phyloP scores from a whole-genome alignment of 2,888 invertebrate species.

The Acleris sparsana region DNA sequence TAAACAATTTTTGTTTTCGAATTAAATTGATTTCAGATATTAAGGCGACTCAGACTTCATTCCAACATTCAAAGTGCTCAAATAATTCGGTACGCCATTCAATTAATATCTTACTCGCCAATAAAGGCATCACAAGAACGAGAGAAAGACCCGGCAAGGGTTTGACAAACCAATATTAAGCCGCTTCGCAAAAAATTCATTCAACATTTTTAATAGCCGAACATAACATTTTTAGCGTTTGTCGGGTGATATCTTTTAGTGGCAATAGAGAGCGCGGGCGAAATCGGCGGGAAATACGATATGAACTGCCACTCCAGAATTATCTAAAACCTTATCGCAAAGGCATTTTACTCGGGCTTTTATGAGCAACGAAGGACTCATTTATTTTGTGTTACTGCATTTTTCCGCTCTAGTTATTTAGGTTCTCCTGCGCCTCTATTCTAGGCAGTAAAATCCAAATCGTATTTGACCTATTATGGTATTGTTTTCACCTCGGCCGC shows the following conservation, averaged over 20 bases:
- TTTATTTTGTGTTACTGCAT: not conserved
- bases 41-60: too few species aligned
- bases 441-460: too few species aligned
- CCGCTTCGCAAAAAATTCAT: not conserved
- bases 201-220: not conserved
- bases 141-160: not conserved
- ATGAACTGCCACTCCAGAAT: constrained; percentile 1
- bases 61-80: too few species aligned
- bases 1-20: too few species aligned
- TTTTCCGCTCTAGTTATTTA: not conserved
- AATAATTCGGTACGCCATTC: too few species aligned
- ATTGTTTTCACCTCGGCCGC: too few species aligned
- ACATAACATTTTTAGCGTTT: not conserved
- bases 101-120: too few species aligned
- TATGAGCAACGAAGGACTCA: not conserved
- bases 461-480: too few species aligned
- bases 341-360: not conserved
- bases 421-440: too few species aligned
- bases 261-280: not conserved
- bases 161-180: not conserved
- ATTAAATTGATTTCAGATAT: too few species aligned
- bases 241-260: not conserved
- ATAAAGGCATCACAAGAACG: not conserved
- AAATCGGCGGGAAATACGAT: constrained; percentile 4
- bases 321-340: constrained; percentile 1